phyloP scores from a whole-genome alignment of 2,888 invertebrate genomes.

The Clanis bilineata region DNA sequence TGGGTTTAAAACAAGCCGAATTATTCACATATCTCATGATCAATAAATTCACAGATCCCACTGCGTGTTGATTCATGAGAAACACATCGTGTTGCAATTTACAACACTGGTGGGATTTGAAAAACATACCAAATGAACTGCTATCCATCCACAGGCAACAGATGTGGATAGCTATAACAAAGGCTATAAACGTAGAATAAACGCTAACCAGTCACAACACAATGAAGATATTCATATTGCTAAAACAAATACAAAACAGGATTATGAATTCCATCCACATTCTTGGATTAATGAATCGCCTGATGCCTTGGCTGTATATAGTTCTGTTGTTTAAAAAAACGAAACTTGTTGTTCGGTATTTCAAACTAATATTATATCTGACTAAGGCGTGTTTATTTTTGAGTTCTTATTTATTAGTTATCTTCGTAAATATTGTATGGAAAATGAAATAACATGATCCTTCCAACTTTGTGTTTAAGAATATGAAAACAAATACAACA shows the following conservation, averaged over 20 bases:
- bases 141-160: not conserved
- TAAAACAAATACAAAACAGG: not conserved
- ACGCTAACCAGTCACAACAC: not conserved
- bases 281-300: constrained; percentile 1
- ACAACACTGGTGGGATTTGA: not conserved
- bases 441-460: too few relatives aligned
- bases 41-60: not conserved
- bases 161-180: not conserved
- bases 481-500: too few relatives aligned
- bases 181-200: not conserved
- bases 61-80: not conserved
- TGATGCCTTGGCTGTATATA: too few relatives aligned
- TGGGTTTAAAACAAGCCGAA: not conserved
- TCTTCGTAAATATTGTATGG: too few relatives aligned
- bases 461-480: too few relatives aligned
- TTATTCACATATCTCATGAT: not conserved
- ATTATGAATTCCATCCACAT: not conserved
- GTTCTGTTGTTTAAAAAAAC: too few relatives aligned
- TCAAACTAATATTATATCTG: too few relatives aligned
- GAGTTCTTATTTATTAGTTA: too few relatives aligned
- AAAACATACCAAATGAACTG: not conserved
- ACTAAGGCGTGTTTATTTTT: too few relatives aligned
- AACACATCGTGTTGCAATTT: not conserved
- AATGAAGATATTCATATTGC: constrained; percentile 4
- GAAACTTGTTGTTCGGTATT: too few relatives aligned